A percentile compares a stretch with the other conserved stretches of the same genome.
Evolutionary conservation across 2,113 vertebrate species (phyloP).

Genomic region (Brachyistius frenatus): DNA sequence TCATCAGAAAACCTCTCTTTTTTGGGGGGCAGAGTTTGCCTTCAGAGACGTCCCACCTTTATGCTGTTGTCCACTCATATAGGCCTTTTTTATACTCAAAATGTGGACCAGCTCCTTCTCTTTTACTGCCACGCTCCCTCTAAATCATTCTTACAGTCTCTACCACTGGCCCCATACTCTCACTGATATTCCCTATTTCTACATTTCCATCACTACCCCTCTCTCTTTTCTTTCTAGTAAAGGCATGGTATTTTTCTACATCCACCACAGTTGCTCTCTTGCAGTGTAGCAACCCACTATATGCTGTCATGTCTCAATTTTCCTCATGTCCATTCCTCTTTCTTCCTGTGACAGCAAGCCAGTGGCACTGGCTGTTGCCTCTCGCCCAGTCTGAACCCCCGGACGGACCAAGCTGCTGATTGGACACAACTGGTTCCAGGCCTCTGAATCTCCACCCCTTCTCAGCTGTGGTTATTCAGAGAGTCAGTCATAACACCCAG

Average conservation of each 20-base stretch:
- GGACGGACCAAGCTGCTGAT: constrained; percentile 41
- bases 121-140: constrained; percentile 23
- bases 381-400: constrained; percentile 52
- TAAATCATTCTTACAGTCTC: background rate
- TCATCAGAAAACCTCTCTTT: background rate
- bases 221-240: background rate
- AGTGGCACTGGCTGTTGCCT: constrained; percentile 23
- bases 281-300: background rate
- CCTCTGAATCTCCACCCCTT: constrained; percentile 29
- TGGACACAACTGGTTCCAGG: constrained; percentile 48
- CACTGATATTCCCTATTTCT: background rate
- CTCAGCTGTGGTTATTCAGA: constrained; percentile 38
- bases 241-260: constrained; percentile 13
- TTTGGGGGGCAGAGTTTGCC: background rate
- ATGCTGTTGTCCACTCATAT: background rate
- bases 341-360: constrained; percentile 17
- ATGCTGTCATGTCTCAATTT: constrained; percentile 26
- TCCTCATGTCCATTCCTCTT: constrained; percentile 19
- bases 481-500: constrained; percentile 33
- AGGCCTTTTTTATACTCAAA: constrained; percentile 3
- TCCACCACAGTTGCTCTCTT: constrained; percentile 14
- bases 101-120: constrained; percentile 4
- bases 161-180: background rate
- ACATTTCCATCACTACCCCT: constrained; percentile 16
- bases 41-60: constrained; percentile 2